These are phyloP conservation scores for Onychostoma macrolepis DNA, from an alignment of 2,113 vertebrate genomes.

Conservation along the genomic window DNA sequence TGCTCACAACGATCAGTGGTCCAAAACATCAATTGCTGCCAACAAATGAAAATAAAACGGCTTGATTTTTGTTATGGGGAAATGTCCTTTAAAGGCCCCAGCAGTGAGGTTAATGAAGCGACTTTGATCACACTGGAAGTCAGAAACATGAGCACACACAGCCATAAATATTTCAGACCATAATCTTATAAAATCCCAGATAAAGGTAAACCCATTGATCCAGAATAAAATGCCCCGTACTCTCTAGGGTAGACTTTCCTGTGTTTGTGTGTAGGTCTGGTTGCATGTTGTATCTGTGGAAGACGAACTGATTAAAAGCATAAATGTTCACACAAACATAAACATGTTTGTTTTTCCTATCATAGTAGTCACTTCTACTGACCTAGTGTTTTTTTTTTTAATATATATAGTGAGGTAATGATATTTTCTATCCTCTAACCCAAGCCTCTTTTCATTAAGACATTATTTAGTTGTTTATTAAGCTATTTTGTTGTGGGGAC, in stretches of 20 bases:
- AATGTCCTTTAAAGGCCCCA: slow-evolving; percentile 3
- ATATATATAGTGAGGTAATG: neutral
- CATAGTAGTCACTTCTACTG: neutral
- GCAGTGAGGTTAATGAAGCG: slow-evolving; percentile 39
- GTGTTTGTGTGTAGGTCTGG: neutral
- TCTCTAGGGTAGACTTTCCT: neutral
- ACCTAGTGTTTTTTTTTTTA: slow-evolving; percentile 7
- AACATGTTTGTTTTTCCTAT: neutral
- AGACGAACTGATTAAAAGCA: neutral
- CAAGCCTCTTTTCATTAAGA: slow-evolving; percentile 5
- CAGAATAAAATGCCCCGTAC: neutral
- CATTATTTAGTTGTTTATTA: slow-evolving; percentile 22
- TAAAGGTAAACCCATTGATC: slow-evolving; percentile 33
- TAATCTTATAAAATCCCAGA: slow-evolving; percentile 21
- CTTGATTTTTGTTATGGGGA: slow-evolving; percentile 23
- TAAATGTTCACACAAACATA: neutral
- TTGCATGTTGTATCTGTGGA: neutral
- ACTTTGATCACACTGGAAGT: slow-evolving; percentile 41
- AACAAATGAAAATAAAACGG: neutral
- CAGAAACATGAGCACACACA: neutral
- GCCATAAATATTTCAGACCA: slow-evolving; percentile 36
- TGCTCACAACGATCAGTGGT: neutral
- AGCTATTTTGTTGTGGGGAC: neutral
- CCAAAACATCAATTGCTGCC: slow-evolving; percentile 28
- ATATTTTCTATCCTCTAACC: neutral